phyloP scores from a whole-genome alignment of 2,888 invertebrate genomes.

The Camponotus fellah region DNA sequence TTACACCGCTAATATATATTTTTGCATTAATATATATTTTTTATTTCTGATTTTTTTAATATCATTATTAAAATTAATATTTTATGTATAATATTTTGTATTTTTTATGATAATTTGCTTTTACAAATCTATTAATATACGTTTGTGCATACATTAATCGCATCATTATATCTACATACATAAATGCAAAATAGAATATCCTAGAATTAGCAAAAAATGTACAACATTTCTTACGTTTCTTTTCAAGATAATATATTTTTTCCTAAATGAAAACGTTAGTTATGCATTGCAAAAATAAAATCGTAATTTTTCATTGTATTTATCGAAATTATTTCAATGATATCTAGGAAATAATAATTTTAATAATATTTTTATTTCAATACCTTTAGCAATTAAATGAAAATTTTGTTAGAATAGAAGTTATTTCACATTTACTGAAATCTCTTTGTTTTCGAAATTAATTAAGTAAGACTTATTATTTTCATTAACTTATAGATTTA shows the following conservation, averaged over 20 bases:
- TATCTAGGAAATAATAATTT: background rate
- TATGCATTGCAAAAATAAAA: background rate
- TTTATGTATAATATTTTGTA: background rate
- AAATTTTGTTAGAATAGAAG: background rate
- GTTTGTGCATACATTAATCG: background rate
- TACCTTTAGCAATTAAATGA: background rate
- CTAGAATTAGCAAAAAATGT: background rate
- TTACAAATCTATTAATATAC: background rate
- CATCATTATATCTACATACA: background rate
- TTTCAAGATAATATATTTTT: background rate
- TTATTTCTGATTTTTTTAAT: background rate
- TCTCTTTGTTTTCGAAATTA: background rate
- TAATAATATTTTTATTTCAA: conserved; percentile 16
- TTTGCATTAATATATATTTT: background rate
- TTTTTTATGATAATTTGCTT: background rate
- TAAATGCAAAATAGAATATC: background rate
- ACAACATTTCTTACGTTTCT: background rate
- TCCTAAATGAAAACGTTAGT: background rate
- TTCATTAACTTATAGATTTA: background rate
- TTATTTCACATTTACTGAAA: background rate
- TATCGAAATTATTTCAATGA: background rate
- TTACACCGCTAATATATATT: background rate
- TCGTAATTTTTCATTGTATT: background rate
- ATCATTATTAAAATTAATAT: background rate
- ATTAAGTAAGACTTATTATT: background rate